Percentiles rank a stretch among this genome's conserved stretches.
Evolutionary conservation across 2,113 vertebrate genomes (phyloP).

Genomic region (Tragelaphus strepsiceros): DNA sequence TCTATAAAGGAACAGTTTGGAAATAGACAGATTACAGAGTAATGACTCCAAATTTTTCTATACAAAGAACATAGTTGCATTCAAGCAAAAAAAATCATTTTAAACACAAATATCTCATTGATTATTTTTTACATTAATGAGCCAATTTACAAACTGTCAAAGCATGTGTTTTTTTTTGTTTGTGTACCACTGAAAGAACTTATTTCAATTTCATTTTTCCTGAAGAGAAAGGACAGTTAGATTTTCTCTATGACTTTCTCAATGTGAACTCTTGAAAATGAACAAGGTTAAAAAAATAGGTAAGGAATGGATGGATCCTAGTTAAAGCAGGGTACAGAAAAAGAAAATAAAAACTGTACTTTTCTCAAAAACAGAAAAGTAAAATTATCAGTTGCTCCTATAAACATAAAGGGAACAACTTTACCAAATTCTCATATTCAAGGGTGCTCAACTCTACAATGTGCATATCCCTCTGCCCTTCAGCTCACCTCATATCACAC

Average conservation of each 20-base stretch:
- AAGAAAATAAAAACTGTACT: background rate
- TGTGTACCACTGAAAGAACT: background rate
- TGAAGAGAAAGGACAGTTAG: background rate
- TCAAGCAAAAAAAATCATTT: background rate
- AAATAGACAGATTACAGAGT: background rate
- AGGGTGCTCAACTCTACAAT: background rate
- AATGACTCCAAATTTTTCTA: background rate
- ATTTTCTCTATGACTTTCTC: background rate
- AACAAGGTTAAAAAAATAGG: background rate
- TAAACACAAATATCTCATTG: background rate
- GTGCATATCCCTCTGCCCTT: background rate
- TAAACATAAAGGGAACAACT: background rate
- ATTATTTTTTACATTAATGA: conserved; percentile 3
- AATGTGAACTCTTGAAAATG: background rate
- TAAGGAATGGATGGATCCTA: background rate
- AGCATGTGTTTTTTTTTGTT: background rate
- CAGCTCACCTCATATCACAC: background rate
- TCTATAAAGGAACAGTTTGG: background rate
- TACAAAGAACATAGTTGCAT: background rate
- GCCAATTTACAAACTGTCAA: background rate
- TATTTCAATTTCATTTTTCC: background rate
- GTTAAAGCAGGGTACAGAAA: background rate
- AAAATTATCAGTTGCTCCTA: background rate
- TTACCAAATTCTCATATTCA: background rate
- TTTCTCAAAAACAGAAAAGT: background rate